A percentile compares a stretch with the other conserved stretches of the same genome.
phyloP scores from a whole-genome alignment of 2,113 vertebrate genomes.

The Rhadina sibilatrix region DNA sequence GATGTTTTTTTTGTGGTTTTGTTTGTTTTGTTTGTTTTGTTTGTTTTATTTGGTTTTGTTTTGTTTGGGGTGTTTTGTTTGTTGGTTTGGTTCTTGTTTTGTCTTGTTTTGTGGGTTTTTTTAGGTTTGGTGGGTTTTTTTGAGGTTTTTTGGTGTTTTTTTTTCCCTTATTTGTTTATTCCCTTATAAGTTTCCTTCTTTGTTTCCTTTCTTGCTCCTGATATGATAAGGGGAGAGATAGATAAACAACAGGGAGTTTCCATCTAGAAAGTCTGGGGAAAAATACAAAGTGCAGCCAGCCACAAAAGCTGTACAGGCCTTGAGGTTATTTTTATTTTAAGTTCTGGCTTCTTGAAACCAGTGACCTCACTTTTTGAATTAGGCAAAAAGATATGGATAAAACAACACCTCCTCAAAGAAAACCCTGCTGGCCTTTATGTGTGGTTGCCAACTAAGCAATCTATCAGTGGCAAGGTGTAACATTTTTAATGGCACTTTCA shows the following conservation, averaged over 20 bases:
- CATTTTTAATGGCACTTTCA: background rate
- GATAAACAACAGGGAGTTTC: background rate
- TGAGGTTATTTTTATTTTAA: background rate
- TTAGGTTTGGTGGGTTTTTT: too few species aligned
- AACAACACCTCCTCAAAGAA: background rate
- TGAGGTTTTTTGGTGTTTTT: background rate
- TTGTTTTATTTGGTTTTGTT: too few species aligned
- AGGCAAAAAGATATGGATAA: background rate
- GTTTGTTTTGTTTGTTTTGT: background rate
- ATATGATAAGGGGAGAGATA: background rate
- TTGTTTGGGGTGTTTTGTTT: background rate
- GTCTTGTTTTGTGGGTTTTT: too few species aligned
- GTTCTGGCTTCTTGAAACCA: background rate
- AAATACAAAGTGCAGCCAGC: background rate
- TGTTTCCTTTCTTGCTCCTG: constrained; percentile 23
- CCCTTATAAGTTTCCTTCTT: background rate
- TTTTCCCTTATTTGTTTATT: background rate
- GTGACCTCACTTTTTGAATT: background rate
- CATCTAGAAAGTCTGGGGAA: background rate
- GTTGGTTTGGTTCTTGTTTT: too few species aligned
- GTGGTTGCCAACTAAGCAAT: background rate
- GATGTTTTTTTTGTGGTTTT: background rate
- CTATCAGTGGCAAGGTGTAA: background rate
- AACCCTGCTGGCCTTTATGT: background rate
- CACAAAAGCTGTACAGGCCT: background rate